phyloP scores from a whole-genome alignment of 2,888 invertebrate species.

The Drosophila melanosoma region DNA sequence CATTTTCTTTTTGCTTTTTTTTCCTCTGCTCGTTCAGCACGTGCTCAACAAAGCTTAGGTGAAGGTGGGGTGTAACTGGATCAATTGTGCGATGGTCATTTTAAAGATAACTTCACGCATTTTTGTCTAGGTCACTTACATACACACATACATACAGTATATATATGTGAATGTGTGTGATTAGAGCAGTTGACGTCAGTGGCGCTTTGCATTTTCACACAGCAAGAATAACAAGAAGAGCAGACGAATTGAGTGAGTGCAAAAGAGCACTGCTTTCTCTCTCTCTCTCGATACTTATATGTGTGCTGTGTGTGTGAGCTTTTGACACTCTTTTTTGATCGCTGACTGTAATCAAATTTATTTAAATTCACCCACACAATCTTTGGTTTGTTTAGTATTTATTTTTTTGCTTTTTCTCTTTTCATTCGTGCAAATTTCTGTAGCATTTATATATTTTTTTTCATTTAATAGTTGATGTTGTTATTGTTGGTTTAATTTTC shows the following conservation, averaged over 20 bases:
- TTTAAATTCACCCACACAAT: constrained; percentile 61
- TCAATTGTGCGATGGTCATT: constrained; percentile 46
- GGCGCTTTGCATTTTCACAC: constrained; percentile 49
- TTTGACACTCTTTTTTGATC: constrained; percentile 20
- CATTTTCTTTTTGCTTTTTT: constrained; percentile 59
- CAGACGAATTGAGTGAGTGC: constrained; percentile 69
- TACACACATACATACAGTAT: not conserved
- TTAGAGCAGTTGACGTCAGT: constrained; percentile 20
- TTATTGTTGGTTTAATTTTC: constrained; percentile 48
- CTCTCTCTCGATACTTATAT: constrained; percentile 12
- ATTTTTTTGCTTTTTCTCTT: constrained; percentile 48
- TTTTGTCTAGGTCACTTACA: constrained; percentile 69
- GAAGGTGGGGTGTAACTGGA: constrained; percentile 3
- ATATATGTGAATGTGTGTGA: constrained; percentile 5
- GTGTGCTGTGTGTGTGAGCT: constrained; percentile 5
- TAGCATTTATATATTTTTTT: constrained; percentile 4
- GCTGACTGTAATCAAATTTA: constrained; percentile 59
- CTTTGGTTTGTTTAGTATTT: constrained; percentile 53
- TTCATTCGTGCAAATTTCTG: constrained; percentile 48
- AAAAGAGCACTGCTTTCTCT: constrained; percentile 53
- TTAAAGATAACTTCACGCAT: constrained; percentile 51
- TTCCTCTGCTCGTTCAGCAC: constrained; percentile 53
- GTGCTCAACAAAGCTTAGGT: constrained; percentile 35
- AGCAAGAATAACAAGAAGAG: not conserved
- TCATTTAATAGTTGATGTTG: constrained; percentile 17